phyloP scores from a whole-genome alignment of 2,113 vertebrate genomes.

The Periophthalmus modestus region DNA sequence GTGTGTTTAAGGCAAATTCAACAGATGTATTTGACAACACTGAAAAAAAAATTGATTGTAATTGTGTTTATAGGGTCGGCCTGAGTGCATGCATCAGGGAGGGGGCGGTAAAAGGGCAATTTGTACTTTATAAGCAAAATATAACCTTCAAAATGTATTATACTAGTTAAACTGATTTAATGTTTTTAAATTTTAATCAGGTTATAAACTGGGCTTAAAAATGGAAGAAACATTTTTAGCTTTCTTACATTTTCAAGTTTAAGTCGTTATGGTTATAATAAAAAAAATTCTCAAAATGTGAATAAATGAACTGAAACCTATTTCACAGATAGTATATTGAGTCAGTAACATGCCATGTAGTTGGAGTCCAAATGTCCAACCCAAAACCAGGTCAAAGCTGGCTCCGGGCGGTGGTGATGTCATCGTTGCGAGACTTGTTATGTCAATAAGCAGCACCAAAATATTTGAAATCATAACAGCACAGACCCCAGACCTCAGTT shows the following conservation, averaged over 20 bases:
- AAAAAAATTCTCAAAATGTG: neutral
- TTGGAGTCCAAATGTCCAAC: neutral
- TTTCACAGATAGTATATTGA: neutral
- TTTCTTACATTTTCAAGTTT: neutral
- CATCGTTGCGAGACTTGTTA: neutral
- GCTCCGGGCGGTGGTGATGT: neutral
- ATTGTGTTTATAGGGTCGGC: constrained; percentile 38
- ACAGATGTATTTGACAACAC: constrained; percentile 22
- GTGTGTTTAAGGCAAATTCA: constrained; percentile 60
- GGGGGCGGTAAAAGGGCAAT: neutral
- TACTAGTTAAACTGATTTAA: no score
- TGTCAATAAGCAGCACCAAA: neutral
- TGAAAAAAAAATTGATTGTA: constrained; percentile 14
- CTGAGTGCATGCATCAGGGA: constrained; percentile 46
- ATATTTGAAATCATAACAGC: neutral
- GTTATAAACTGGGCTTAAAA: neutral
- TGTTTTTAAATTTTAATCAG: no score
- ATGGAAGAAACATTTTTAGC: neutral
- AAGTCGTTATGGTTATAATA: neutral
- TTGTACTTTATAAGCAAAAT: neutral
- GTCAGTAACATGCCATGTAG: neutral
- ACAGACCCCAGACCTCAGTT: neutral
- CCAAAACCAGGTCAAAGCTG: neutral
- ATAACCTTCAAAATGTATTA: neutral
- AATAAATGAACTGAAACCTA: neutral